A percentile compares a stretch with the other conserved stretches of the same genome.
phyloP scores from a whole-genome alignment of 2,113 vertebrate genomes.

The Xiphias gladius region DNA sequence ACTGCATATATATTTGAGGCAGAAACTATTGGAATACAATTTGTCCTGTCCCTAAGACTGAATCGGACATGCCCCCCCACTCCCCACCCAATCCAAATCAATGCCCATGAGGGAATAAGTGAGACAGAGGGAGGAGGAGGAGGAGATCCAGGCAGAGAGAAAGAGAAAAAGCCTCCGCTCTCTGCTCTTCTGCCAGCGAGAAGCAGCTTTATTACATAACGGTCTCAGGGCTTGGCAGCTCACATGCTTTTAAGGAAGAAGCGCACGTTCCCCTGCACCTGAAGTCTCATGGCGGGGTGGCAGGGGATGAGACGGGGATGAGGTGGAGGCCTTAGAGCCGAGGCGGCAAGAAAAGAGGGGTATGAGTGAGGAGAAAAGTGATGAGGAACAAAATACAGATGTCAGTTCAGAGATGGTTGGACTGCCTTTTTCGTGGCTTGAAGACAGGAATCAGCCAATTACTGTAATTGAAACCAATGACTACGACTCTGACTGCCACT shows the following conservation, averaged over 20 bases:
- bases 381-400: conserved; percentile 7
- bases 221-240: conserved; percentile 70
- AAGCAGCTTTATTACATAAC: conserved; percentile 78
- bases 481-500: neutral
- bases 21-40: conserved; percentile 38
- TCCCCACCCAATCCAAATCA: conserved; percentile 6
- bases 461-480: neutral
- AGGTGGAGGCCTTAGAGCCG: conserved; percentile 39
- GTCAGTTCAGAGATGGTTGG: conserved; percentile 3
- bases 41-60: conserved; percentile 32
- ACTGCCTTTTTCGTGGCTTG: neutral
- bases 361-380: conserved; percentile 17
- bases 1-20: conserved; percentile 19
- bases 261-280: conserved; percentile 77
- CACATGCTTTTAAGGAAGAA: conserved; percentile 80
- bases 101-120: conserved; percentile 27
- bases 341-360: conserved; percentile 24
- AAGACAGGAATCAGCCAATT: conserved; percentile 6
- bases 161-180: conserved; percentile 49
- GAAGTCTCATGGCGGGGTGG: conserved; percentile 58
- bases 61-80: conserved; percentile 5
- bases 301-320: conserved; percentile 45
- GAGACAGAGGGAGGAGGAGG: conserved; percentile 39
- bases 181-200: conserved; percentile 62
- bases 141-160: conserved; percentile 42